Evolutionary conservation across 1,140 invertebrate species (phyloP), one percentile per base, ranked within the genome.

Genomic region (Matsumurasca onukii): DNA sequence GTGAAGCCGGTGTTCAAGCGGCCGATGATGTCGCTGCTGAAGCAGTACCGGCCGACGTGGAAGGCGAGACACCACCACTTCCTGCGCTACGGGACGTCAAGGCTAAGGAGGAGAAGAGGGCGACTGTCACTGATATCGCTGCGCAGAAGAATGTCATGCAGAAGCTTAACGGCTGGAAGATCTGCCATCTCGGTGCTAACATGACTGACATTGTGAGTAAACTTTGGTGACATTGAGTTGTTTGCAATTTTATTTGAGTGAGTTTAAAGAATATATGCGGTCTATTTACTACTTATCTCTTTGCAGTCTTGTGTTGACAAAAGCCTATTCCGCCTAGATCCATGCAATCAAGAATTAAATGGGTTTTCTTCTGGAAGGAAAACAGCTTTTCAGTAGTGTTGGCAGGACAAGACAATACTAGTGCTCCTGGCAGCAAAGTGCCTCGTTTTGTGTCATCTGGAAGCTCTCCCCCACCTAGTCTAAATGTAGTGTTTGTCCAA

Each of bases 81-180:
- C 79, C 82, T 89, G 71, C 83, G 93, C 63, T 92, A 95, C 69
- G 87, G 17, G 96, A 98, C 80, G 92, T 98, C 1, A 90, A 90
- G 77, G 88, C 91, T 0, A 91, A 91, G 74, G 91, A 95, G 71
- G 93, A 96, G 77, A 84, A 90, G 70, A 83, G 88, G 71, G 88
- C 91, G 3, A 91, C 91, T 3, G 88, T 96, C 1, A 90, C 90
- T 75, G 95, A 98, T 81, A 82, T 98, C 71, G 92, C 94, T 1
- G 92, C 91, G 80, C 94, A 97, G 77, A 90, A 90, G 73, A 87
- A 93, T 76, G 90, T 96, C 27, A 79, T 92, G 69, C 89, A 94
- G 73, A 95, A 92, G 81, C 85, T 94, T n/a, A 92, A 93, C 77
- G 95, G 95, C 13, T 98, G 95, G 95, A 98, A 98, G 82, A 84